Conservation (phyloP, 2,113 vertebrate species). For the Tragelaphus strepsiceros region DNA sequence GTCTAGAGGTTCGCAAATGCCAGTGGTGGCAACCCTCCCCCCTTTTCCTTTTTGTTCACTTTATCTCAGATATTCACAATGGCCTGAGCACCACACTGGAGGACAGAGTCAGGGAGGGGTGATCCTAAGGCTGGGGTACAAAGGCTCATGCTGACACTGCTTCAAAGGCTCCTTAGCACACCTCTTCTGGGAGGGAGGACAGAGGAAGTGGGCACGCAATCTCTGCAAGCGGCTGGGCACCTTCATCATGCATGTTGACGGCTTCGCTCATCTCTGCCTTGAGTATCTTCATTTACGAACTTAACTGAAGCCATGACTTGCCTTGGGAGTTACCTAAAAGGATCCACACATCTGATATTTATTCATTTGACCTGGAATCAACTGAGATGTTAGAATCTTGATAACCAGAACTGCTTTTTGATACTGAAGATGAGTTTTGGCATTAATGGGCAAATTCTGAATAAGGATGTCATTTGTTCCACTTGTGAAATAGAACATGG, state of each 20-base stretch:
- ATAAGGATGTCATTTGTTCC: not conserved
- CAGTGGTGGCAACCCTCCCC: not conserved
- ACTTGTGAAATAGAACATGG: not conserved
- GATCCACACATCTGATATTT: not conserved
- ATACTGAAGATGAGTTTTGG: not conserved
- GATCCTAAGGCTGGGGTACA: not conserved
- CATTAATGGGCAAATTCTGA: not conserved
- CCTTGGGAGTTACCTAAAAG: not conserved
- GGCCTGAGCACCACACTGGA: not conserved
- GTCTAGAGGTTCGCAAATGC: not conserved
- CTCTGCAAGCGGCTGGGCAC: not conserved
- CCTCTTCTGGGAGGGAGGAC: not conserved
- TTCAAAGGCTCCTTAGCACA: not conserved
- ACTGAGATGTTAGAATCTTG: not conserved
- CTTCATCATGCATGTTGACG: not conserved
- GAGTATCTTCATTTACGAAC: not conserved
- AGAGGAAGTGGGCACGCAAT: not conserved
- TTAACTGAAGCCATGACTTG: not conserved
- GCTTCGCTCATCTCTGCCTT: not conserved
- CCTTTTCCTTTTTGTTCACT: conserved; percentile 15
- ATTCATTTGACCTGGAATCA: not conserved
- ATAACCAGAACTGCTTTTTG: not conserved
- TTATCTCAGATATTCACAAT: not conserved
- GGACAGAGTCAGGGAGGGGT: not conserved
- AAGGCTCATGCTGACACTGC: not conserved